phyloP scores from a whole-genome alignment of 2,797 vertebrate genomes.

The Poliocrania exsul region DNA sequence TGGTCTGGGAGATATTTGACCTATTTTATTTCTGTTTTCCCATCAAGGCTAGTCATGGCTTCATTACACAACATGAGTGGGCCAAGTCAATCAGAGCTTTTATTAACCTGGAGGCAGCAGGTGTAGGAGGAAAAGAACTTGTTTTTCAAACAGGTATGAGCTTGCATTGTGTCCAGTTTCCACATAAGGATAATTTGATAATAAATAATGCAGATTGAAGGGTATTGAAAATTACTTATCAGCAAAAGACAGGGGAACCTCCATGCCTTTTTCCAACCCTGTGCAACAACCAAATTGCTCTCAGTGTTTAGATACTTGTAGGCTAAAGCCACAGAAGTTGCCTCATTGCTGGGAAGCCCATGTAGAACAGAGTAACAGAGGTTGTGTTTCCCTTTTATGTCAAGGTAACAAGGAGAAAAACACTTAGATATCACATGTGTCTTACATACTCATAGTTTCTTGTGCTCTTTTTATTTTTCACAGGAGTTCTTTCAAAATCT shows the following conservation, averaged over 20 bases:
- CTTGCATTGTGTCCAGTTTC: not conserved
- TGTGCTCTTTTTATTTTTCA: not conserved
- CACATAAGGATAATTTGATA: not conserved
- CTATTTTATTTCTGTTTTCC: conserved; percentile 17
- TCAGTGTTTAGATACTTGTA: not conserved
- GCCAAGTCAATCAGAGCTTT: conserved; percentile 92
- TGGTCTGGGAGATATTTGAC: conserved; percentile 7
- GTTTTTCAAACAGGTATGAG: conserved; percentile 96
- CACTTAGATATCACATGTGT: rapidly evolving
- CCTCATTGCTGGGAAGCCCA: not conserved
- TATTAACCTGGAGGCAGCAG: conserved; percentile 97
- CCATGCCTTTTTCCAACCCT: not conserved
- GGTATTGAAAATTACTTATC: not conserved
- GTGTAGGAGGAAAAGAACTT: conserved; percentile 97
- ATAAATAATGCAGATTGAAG: not conserved
- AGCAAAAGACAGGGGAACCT: not conserved
- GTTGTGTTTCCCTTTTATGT: not conserved
- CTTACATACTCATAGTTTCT: not conserved
- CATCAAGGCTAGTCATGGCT: conserved; percentile 94
- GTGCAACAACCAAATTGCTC: not conserved
- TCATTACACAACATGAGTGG: conserved; percentile 97
- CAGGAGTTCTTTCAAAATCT: not conserved
- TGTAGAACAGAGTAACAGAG: not conserved
- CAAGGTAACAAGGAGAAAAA: not conserved
- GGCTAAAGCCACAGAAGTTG: not conserved